Percentiles rank a stretch among this genome's conserved stretches.
Conservation (phyloP, 2,888 invertebrate species). For the Stenchaetothrips biformis region DNA sequence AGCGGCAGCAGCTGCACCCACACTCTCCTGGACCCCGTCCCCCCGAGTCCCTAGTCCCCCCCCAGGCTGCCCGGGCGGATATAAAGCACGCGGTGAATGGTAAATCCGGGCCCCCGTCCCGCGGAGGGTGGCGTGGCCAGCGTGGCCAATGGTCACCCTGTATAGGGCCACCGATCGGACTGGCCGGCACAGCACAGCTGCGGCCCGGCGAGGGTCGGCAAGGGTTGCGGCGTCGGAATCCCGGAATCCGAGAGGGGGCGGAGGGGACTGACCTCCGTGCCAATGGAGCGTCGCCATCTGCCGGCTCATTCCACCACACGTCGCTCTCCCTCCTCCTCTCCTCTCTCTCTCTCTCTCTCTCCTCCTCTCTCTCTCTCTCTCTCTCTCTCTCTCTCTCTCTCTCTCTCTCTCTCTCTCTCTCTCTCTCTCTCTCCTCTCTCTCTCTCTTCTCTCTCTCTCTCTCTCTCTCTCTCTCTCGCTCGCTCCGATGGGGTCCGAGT, state of each 20-base stretch:
- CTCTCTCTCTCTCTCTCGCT: not conserved
- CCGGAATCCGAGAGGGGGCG: too few relatives aligned
- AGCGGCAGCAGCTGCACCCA: not conserved
- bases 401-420: not conserved
- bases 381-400: too few relatives aligned
- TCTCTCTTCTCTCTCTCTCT: not conserved
- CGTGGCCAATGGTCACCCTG: slow-evolving; percentile 19
- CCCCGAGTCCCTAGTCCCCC: too few relatives aligned
- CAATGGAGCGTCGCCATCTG: not conserved
- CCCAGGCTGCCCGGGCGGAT: too few relatives aligned
- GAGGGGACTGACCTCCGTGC: not conserved
- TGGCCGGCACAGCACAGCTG: not conserved
- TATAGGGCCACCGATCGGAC: not conserved
- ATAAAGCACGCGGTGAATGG: not conserved
- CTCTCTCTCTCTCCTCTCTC: not conserved
- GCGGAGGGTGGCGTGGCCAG: slow-evolving; percentile 18
- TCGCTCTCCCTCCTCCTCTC: not conserved
- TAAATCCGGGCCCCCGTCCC: not conserved
- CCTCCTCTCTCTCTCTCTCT: too few relatives aligned
- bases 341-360: not conserved
- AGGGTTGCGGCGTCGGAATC: too few relatives aligned
- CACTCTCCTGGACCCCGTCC: not conserved
- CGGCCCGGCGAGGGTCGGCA: too few relatives aligned
- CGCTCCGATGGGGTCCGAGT: not conserved
- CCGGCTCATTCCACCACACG: not conserved